These are phyloP conservation scores for Sebastes diaconus DNA, from an alignment of 2,797 vertebrate genomes.

Conservation along the genomic window DNA sequence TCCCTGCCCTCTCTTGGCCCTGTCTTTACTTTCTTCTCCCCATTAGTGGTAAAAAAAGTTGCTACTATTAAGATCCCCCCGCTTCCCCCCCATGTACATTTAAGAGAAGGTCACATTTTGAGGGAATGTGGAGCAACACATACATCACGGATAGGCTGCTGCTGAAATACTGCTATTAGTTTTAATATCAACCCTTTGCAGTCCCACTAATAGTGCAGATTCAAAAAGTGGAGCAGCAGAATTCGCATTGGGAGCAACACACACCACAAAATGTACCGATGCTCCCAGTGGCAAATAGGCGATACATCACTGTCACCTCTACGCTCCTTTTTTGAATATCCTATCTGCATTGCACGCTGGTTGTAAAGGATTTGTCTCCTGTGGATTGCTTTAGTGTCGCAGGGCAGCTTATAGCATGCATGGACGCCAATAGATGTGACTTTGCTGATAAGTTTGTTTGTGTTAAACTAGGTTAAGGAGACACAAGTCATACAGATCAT, in stretches of 20 bases:
- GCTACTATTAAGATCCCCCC: not conserved
- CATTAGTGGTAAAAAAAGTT: constrained; percentile 9
- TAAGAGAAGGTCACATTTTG: constrained; percentile 48
- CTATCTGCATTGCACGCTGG: constrained; percentile 20
- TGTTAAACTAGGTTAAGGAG: constrained; percentile 33
- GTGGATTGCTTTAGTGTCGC: constrained; percentile 22
- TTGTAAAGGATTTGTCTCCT: constrained; percentile 20
- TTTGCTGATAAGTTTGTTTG: not conserved
- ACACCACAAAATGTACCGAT: constrained; percentile 23
- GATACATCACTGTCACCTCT: constrained; percentile 68
- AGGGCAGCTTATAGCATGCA: not conserved
- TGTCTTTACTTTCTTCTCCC: constrained; percentile 4
- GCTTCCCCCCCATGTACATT: not conserved
- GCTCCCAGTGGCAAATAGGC: constrained; percentile 41
- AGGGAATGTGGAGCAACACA: constrained; percentile 3
- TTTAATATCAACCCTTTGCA: constrained; percentile 35
- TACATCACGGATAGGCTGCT: constrained; percentile 14
- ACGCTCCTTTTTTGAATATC: constrained; percentile 50
- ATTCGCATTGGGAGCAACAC: constrained; percentile 26
- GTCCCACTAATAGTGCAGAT: constrained; percentile 27
- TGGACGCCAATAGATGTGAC: not conserved
- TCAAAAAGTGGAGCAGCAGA: constrained; percentile 50
- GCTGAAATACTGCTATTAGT: constrained; percentile 30
- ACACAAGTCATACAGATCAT: constrained; percentile 3
- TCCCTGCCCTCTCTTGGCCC: not conserved